A percentile compares a stretch with the other conserved stretches of the same genome.
These are phyloP conservation scores for Synergus laeviventris DNA, from an alignment of 2,888 invertebrate species.

Conservation along the genomic window DNA sequence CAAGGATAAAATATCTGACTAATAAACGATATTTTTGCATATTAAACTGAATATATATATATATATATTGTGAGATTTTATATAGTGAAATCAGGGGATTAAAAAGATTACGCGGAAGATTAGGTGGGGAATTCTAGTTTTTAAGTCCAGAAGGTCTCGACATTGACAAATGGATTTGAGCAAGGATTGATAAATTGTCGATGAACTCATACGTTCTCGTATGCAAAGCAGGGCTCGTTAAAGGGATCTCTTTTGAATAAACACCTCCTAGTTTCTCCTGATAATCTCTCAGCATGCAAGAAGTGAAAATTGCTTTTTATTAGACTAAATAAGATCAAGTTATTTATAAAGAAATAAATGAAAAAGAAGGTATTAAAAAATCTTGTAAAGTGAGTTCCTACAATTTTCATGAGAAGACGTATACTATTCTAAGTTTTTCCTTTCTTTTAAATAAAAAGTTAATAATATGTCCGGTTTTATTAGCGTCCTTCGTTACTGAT, in stretches of 20 bases:
- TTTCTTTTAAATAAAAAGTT: constrained; percentile 4
- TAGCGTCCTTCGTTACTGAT: constrained; percentile 32
- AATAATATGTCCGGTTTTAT: constrained; percentile 17
- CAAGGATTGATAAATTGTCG: constrained; percentile 66
- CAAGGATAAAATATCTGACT: not conserved
- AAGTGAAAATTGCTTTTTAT: not conserved
- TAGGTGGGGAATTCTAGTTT: constrained; percentile 42
- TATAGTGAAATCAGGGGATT: not conserved
- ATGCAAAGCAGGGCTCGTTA: constrained; percentile 30
- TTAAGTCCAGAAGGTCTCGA: constrained; percentile 53
- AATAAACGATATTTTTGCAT: not conserved
- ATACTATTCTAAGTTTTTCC: too few species aligned
- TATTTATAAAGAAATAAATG: not conserved
- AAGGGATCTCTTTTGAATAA: constrained; percentile 6
- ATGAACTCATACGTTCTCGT: constrained; percentile 36
- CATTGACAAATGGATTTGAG: constrained; percentile 67
- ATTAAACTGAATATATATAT: not conserved
- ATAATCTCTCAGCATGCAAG: not conserved
- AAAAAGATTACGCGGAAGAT: constrained; percentile 30
- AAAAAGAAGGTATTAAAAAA: not conserved
- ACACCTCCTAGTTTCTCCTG: constrained; percentile 1
- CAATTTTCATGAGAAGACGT: not conserved
- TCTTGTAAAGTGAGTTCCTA: too few species aligned
- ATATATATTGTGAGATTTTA: not conserved
- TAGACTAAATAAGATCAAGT: not conserved